A percentile compares a stretch with the other conserved stretches of the same genome.
phyloP scores from a whole-genome alignment of 2,888 invertebrate genomes.

The Drosophila meridionalis region DNA sequence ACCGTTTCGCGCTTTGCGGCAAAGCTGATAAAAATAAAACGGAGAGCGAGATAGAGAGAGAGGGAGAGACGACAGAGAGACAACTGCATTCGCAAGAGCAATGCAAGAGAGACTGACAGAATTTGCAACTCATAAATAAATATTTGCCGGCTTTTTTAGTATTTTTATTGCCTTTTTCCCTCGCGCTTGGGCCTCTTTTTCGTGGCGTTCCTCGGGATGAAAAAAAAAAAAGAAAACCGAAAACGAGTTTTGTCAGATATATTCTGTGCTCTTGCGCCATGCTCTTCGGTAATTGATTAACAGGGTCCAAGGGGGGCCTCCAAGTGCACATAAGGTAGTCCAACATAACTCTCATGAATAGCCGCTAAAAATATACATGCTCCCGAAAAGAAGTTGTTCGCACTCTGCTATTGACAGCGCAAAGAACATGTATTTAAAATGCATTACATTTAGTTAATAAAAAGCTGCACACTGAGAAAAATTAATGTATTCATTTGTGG shows the following conservation, averaged over 20 bases:
- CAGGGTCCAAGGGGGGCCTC: background rate
- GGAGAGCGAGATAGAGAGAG: background rate
- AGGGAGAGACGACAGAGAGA: background rate
- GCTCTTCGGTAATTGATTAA: slow-evolving; percentile 54
- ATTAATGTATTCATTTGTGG: background rate
- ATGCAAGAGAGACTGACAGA: slow-evolving; percentile 5
- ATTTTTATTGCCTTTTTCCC: slow-evolving; percentile 18
- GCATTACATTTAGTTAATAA: background rate
- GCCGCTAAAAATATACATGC: background rate
- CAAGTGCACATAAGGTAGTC: background rate
- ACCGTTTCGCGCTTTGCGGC: slow-evolving; percentile 43
- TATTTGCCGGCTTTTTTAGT: slow-evolving; percentile 41
- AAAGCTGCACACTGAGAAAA: background rate
- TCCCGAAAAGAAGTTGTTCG: background rate
- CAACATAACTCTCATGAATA: background rate
- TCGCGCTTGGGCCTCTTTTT: background rate
- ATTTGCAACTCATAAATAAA: slow-evolving; percentile 58
- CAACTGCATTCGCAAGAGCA: background rate
- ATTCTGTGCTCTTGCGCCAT: slow-evolving; percentile 9
- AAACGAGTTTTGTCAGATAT: slow-evolving; percentile 52
- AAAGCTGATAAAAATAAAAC: slow-evolving; percentile 54
- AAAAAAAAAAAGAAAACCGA: slow-evolving; percentile 25
- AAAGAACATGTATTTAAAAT: slow-evolving; percentile 6
- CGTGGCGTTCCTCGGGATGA: slow-evolving; percentile 20
- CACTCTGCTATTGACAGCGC: background rate